Base-by-base conservation (phyloP, 2,888 invertebrate species). In the Euspilapteryx auroguttella region DNA sequence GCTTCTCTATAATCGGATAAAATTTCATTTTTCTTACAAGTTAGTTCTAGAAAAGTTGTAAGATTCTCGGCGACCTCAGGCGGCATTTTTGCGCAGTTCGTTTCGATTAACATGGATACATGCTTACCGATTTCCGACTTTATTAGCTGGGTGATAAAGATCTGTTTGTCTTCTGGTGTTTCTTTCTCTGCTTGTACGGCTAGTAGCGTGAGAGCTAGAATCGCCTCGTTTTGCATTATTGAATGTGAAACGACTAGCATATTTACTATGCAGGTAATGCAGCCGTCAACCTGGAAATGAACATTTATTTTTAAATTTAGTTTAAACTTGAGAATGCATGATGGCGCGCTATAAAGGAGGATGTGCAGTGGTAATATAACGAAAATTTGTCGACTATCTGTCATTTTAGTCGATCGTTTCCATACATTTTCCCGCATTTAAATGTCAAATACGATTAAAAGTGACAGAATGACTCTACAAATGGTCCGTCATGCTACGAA, bases 161-260 rank as follows among this genome's bases (percentile, higher is more conserved):
- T 46, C 32, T 49, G 45, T 47, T 59, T 61, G 20, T 47, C 44
- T 24, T 12, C 10, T 12, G 31, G 17, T 3, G 30, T 27, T 28
- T 44, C 40, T 31, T 52, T 57, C 31, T 65, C 41, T 0, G 53
- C 45, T 35, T 61, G 52, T 30, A 62, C 49, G 2, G 66, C 55
- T 7, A 89, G 62, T 21, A 89, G 78, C 37, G 83, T 85, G 30
- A 90, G 69, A 20, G 89, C 84, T 40, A 86, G 71, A 31, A 89
- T 78, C 0, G 89, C 87, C 63, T 91, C 90, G 51, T 87, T 88
- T 54, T 89, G 89, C 94, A 94, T 94, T 14, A 93, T 83, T 5
- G 86, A 76, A 65, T 93, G 90, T 44, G 89, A 87, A 2, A 89
- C 87, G 3, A 85, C 80, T 37, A 89, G 71, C 94, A 94, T 93